Base-by-base conservation (phyloP, 2,797 vertebrate species). In the Coregonus suidteri region DNA sequence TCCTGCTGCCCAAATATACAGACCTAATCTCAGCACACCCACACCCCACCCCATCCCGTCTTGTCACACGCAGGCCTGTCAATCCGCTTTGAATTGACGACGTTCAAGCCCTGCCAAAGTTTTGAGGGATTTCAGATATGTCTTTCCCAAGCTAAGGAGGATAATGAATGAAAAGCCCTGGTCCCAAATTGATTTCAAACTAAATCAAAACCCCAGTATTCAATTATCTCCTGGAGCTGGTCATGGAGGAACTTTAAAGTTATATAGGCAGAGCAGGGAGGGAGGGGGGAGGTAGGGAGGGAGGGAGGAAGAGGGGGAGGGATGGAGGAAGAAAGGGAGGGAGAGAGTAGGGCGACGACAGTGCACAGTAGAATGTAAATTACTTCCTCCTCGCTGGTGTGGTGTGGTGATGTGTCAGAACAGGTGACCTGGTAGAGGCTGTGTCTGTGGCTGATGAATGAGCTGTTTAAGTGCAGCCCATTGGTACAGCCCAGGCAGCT, bases 161-260 rank as follows among this genome's bases (percentile, higher is more conserved):
- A 88, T 91, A 93, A 94, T 93, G 91, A 93, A 93, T 92, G 90
- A 93, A 93, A 93, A 94, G 90, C 91, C 89, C 90, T 66, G 89
- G 90, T 92, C 89, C 90, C 91, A 93, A 93, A 94, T 94, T 93
- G 91, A 93, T 93, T 93, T 93, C 86, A 90, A 90, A 91, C 90
- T 90, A 91, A 93, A 93, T 93, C 93, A 93, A 92, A 93, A 85
- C 54, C 89, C 88, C 78, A 77, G 82, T 90, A 93, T 93, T 94
- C 91, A 93, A 92, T 94, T 93, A 91, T 92, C 88, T 89, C 87
- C 85, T 88, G 87, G 85, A 82, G 86, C 86, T 88, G 90, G 59
- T 88, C 87, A 86, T 88, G 84, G 88, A 92, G 90, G 87, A 93
- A 91, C 90, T 91, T 91, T 83, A 86, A 92, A 93, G 91, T 91